These are phyloP conservation scores for Mugil cephalus DNA, from an alignment of 2,113 vertebrate species.

Conservation along the genomic window DNA sequence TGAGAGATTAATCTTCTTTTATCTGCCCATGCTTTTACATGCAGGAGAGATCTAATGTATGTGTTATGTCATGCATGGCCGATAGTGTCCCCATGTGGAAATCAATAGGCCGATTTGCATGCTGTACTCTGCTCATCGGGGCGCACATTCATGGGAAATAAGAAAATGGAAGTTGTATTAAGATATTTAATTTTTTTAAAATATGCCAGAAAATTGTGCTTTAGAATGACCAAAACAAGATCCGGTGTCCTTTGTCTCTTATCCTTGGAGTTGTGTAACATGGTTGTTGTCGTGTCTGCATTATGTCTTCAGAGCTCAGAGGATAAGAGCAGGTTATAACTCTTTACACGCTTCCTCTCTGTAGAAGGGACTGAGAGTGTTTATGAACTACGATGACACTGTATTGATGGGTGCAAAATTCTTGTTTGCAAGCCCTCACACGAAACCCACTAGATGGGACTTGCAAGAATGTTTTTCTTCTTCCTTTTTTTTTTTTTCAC, in stretches of 20 bases:
- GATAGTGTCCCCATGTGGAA: constrained; percentile 33
- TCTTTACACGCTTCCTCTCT: constrained; percentile 35
- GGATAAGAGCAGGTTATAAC: constrained; percentile 7
- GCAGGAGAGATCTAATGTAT: constrained; percentile 7
- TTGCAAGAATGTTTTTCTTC: constrained; percentile 45
- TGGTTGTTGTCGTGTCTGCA: constrained; percentile 26
- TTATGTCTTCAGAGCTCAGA: constrained; percentile 30
- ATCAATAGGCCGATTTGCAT: constrained; percentile 36
- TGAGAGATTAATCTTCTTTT: constrained; percentile 29
- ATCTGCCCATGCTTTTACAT: constrained; percentile 9
- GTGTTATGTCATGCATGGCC: constrained; percentile 59
- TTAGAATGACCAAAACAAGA: constrained; percentile 25
- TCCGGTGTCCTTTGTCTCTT: constrained; percentile 56
- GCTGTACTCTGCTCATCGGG: background rate
- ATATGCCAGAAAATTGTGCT: background rate
- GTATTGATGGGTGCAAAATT: constrained; percentile 23
- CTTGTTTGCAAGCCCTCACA: constrained; percentile 63
- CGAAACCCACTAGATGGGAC: constrained; percentile 33
- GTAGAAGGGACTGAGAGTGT: constrained; percentile 2
- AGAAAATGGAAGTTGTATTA: constrained; percentile 15
- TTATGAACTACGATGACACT: background rate
- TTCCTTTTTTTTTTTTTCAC: constrained; percentile 1
- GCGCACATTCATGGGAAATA: constrained; percentile 1
- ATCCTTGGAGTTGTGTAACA: constrained; percentile 65
- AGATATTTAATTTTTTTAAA: background rate